These are phyloP conservation scores for Tetramorium alpestre DNA, from an alignment of 1,140 invertebrate genomes.

Conservation along the genomic window DNA sequence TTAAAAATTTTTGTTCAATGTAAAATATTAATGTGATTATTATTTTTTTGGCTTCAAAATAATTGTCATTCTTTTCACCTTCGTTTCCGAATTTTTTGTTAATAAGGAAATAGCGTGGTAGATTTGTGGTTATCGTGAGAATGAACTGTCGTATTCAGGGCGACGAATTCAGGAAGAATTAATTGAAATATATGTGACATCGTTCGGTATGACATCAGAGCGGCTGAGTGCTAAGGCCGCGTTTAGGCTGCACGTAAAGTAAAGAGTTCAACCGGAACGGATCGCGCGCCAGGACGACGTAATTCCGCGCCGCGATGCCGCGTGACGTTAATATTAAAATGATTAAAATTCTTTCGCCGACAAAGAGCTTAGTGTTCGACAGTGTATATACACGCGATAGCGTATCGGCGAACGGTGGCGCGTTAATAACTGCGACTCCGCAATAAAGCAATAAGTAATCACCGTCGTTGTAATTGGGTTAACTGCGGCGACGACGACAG, in stretches of 20 bases:
- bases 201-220: not conserved
- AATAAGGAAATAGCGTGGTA: not conserved
- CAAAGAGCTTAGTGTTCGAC: constrained; percentile 76
- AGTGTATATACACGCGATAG: constrained; percentile 14
- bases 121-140: not conserved
- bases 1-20: not conserved
- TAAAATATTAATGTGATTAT: not conserved
- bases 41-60: not conserved
- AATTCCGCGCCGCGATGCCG: constrained; percentile 44
- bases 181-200: constrained; percentile 18
- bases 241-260: constrained; percentile 11
- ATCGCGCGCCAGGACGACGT: not conserved
- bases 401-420: constrained; percentile 22
- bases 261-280: not conserved
- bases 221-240: not conserved
- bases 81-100: not conserved
- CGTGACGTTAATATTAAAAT: constrained; percentile 66
- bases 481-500: constrained; percentile 67
- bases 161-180: not conserved
- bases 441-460: constrained; percentile 68
- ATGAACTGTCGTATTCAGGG: not conserved
- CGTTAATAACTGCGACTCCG: constrained; percentile 71
- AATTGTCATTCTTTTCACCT: not conserved
- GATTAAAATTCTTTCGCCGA: constrained; percentile 73
- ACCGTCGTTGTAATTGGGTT: constrained; percentile 78